Evolutionary conservation across 2,888 invertebrate genomes (phyloP).

Genomic region (Pterostichus madidus): DNA sequence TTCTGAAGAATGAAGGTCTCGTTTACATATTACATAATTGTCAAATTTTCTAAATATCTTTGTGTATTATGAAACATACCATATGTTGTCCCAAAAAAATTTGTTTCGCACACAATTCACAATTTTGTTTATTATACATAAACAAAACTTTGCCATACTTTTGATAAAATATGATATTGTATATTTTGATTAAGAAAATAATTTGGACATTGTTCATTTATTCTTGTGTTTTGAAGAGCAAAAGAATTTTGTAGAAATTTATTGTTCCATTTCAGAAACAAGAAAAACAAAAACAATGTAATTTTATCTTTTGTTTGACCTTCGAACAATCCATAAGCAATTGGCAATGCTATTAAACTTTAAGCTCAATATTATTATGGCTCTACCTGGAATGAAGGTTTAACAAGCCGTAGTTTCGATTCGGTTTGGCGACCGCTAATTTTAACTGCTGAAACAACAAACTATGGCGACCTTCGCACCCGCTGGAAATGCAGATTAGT

Average conservation of each 20-base stretch:
- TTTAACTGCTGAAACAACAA: constrained; percentile 38
- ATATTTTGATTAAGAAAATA: constrained; percentile 3
- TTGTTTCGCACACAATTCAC: background rate
- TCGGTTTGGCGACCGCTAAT: constrained; percentile 18
- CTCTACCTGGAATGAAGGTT: constrained; percentile 52
- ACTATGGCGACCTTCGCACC: constrained; percentile 4
- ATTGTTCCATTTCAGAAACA: constrained; percentile 11
- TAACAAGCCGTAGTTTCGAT: constrained; percentile 15
- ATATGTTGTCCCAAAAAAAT: constrained; percentile 11
- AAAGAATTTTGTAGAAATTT: background rate
- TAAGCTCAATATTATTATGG: constrained; percentile 49
- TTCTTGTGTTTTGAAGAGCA: background rate
- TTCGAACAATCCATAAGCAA: constrained; percentile 37
- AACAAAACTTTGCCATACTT: constrained; percentile 12
- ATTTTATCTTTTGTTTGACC: constrained; percentile 41
- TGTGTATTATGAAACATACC: background rate
- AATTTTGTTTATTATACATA: too few relatives aligned
- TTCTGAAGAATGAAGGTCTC: too few relatives aligned
- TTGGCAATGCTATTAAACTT: constrained; percentile 48
- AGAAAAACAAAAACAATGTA: constrained; percentile 32
- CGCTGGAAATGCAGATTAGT: constrained; percentile 37
- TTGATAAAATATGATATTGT: background rate
- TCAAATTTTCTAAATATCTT: constrained; percentile 22
- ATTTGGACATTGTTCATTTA: too few relatives aligned
- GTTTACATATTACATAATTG: background rate